Percentiles rank a stretch among this genome's conserved stretches.
phyloP scores from a whole-genome alignment of 1,140 invertebrate genomes.

The Atta colombica region DNA sequence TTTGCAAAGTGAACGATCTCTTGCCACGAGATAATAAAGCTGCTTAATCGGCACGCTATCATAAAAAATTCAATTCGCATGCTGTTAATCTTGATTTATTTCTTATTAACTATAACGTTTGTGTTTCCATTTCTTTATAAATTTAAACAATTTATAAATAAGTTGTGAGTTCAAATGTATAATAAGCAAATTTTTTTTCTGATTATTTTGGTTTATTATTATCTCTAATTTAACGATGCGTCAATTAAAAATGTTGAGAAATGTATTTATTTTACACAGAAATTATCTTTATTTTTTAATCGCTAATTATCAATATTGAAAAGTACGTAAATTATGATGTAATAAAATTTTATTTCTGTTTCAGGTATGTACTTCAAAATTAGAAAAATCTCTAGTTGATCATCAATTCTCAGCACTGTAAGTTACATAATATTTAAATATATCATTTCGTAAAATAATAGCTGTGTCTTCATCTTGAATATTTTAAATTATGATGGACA shows the following conservation, averaged over 20 bases:
- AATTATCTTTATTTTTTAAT: not conserved
- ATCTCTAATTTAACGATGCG: not conserved
- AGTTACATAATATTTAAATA: constrained; percentile 42
- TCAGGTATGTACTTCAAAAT: constrained; percentile 48
- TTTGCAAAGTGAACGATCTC: not conserved
- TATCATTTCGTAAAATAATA: not conserved
- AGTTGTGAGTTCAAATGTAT: not conserved
- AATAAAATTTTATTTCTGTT: constrained; percentile 50
- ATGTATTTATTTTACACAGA: not conserved
- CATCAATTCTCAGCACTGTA: not conserved
- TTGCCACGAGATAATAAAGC: constrained; percentile 27
- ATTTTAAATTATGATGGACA: constrained; percentile 9
- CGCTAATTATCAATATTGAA: not conserved
- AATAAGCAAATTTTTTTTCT: not conserved
- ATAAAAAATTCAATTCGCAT: not conserved
- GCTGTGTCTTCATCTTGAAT: not conserved
- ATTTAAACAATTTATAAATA: not conserved
- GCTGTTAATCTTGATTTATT: not conserved
- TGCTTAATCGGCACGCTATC: not conserved
- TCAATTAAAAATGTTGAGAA: not conserved
- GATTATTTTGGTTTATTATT: not conserved
- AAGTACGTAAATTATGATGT: not conserved
- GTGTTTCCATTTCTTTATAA: not conserved
- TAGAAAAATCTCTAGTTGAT: not conserved
- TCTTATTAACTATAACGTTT: not conserved